phyloP scores from a whole-genome alignment of 1,140 invertebrate genomes.

The Drepana arcuata region DNA sequence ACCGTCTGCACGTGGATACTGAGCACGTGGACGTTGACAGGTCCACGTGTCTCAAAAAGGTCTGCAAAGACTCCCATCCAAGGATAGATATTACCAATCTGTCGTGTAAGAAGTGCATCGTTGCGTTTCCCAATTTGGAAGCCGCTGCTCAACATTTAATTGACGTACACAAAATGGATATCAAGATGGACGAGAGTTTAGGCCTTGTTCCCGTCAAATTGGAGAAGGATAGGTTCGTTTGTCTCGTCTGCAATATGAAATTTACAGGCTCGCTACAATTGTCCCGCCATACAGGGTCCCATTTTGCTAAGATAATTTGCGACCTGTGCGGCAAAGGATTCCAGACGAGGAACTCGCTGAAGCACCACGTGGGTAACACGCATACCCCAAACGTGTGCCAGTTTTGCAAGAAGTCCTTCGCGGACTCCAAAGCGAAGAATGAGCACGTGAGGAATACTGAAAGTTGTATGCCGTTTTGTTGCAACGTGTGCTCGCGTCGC shows the following conservation, averaged over 20 bases:
- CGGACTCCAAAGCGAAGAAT: slow-evolving; percentile 18
- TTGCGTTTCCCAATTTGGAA: slow-evolving; percentile 15
- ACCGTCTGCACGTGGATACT: slow-evolving; percentile 26
- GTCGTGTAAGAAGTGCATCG: slow-evolving; percentile 22
- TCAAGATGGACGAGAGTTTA: slow-evolving; percentile 19
- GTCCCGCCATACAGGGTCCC: slow-evolving; percentile 30
- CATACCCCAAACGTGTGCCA: slow-evolving; percentile 28
- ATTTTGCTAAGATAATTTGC: slow-evolving; percentile 35
- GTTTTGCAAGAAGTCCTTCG: slow-evolving; percentile 31
- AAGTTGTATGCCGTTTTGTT: slow-evolving; percentile 30
- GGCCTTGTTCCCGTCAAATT: slow-evolving; percentile 34
- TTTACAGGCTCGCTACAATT: slow-evolving; percentile 29
- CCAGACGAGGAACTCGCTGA: slow-evolving; percentile 18
- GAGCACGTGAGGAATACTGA: slow-evolving; percentile 19
- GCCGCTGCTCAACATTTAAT: slow-evolving; percentile 28
- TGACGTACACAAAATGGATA: slow-evolving; percentile 16
- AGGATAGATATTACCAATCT: no score
- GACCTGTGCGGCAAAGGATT: slow-evolving; percentile 40
- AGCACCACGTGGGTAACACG: slow-evolving; percentile 20
- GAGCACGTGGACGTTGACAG: slow-evolving; percentile 28
- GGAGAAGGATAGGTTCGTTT: slow-evolving; percentile 21
- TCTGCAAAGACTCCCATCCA: slow-evolving; percentile 35
- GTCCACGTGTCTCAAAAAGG: slow-evolving; percentile 28
- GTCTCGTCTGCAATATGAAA: slow-evolving; percentile 30
- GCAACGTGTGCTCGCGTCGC: slow-evolving; percentile 20